These are phyloP conservation scores for Ispidina picta DNA, from an alignment of 2,797 vertebrate genomes.

Conservation along the genomic window DNA sequence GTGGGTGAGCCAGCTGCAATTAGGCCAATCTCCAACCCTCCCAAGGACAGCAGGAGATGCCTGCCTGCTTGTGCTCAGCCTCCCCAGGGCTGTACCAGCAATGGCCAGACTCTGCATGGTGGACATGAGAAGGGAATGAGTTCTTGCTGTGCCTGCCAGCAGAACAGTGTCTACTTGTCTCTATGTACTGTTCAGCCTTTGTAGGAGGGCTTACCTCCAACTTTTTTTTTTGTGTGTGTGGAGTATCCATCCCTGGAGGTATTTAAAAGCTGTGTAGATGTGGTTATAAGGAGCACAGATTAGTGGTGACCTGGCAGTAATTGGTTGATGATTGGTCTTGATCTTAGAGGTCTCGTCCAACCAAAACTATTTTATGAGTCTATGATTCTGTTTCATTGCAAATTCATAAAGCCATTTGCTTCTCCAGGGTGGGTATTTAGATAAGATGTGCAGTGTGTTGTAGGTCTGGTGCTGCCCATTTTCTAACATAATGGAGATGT, in stretches of 20 bases:
- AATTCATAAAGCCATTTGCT: background rate
- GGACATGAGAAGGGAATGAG: background rate
- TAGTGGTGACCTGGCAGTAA: background rate
- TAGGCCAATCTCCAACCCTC: background rate
- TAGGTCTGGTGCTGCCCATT: background rate
- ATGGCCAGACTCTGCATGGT: accelerated
- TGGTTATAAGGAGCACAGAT: background rate
- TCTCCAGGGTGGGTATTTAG: background rate
- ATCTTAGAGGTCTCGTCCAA: background rate
- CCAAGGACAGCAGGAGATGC: background rate
- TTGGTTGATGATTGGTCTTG: background rate
- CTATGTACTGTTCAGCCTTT: background rate
- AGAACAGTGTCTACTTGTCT: accelerated
- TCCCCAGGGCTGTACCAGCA: accelerated
- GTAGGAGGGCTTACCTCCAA: background rate
- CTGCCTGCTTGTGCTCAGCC: background rate
- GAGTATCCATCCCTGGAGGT: background rate
- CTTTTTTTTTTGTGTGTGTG: background rate
- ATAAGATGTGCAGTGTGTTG: background rate
- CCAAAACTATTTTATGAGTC: background rate
- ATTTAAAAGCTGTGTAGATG: background rate
- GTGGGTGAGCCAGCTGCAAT: background rate
- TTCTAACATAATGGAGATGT: accelerated
- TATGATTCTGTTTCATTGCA: background rate
- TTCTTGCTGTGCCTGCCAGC: background rate